Base-by-base conservation (phyloP, 1,140 invertebrate species). In the Trichonephila inaurata region DNA sequence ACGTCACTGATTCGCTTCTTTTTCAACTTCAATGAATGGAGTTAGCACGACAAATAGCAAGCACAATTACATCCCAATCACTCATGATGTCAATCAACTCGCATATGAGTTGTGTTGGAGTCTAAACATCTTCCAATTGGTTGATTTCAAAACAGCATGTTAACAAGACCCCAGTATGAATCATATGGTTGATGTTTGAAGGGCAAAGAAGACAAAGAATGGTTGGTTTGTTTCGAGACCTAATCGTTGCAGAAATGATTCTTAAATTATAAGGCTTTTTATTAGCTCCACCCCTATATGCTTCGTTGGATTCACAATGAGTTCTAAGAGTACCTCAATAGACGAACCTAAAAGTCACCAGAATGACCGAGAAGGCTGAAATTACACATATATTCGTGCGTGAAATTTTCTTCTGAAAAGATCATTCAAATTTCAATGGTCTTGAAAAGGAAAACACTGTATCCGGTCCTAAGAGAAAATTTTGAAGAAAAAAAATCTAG, bases 201-300 rank as follows among this genome's bases (percentile, higher is more conserved):
- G 72, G 72, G 28, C 72, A 77, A 77, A 77, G 72, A 77, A 77
- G 72, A 77, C 72, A 77, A 28, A 40, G 72, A 77, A 77, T 77
- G 72, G 72, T 77, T 77, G 72, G 72, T 77, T 77, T 77, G 72
- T 77, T 77, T 33, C 33, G 24, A 77, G 33, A 18, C 24, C 3
- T 77, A 77, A 77, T 77, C 24, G 72, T 40, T 77, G 24, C 24
- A 33, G 72, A 77, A 77, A 77, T 33, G 28, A 24, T 33, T 77
- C 72, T 77, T 77, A 77, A 77, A 77, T 77, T 77, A 77, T 77
- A 77, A 77, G 33, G 72, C 72, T 77, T 77, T 77, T 77, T 77
- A 77, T 40, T 77, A 77, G 72, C 33, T 18, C 72, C 72, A 77
- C 72, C 72, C 72, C 12, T 77, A 18, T 77, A 77, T 77, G 72